Percentiles rank a stretch among this genome's conserved stretches.
Evolutionary conservation across 2,888 invertebrate species (phyloP).

Genomic region (Liopterus haemorrhoidalis): DNA sequence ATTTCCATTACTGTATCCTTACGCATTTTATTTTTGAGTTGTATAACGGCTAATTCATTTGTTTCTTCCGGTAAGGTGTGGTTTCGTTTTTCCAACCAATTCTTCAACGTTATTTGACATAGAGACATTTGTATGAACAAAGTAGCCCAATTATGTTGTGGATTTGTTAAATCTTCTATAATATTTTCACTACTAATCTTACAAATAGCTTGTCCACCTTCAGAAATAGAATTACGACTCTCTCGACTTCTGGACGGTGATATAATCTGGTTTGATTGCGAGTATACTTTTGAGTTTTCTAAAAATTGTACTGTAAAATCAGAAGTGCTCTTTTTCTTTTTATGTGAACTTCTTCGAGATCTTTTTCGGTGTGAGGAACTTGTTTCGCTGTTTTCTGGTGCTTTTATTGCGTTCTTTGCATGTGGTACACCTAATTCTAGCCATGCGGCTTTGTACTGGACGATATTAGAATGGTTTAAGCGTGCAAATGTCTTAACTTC

Average conservation of each 20-base stretch:
- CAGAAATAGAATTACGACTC: slow-evolving; percentile 40
- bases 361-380: not conserved
- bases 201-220: slow-evolving; percentile 40
- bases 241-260: slow-evolving; percentile 14
- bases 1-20: slow-evolving; percentile 54
- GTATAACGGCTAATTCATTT: slow-evolving; percentile 30
- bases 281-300: slow-evolving; percentile 27
- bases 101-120: slow-evolving; percentile 68
- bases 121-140: slow-evolving; percentile 80
- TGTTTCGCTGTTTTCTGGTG: slow-evolving; percentile 40
- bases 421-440: slow-evolving; percentile 56
- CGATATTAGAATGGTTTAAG: slow-evolving; percentile 72
- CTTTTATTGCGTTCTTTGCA: slow-evolving; percentile 41
- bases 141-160: slow-evolving; percentile 56
- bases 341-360: slow-evolving; percentile 4
- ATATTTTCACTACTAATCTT: slow-evolving; percentile 39
- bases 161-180: slow-evolving; percentile 28
- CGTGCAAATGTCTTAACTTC: slow-evolving; percentile 78
- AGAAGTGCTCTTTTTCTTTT: slow-evolving; percentile 28
- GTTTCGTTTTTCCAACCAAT: slow-evolving; percentile 68
- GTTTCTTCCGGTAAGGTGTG: slow-evolving; percentile 30
- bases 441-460: slow-evolving; percentile 81
- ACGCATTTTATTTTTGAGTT: slow-evolving; percentile 32
- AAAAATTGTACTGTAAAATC: slow-evolving; percentile 40
- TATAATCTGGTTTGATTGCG: slow-evolving; percentile 13